Evolutionary conservation across 2,888 invertebrate species (phyloP), one percentile per base, ranked within the genome.

Genomic region (Drosophila niveifrons): DNA sequence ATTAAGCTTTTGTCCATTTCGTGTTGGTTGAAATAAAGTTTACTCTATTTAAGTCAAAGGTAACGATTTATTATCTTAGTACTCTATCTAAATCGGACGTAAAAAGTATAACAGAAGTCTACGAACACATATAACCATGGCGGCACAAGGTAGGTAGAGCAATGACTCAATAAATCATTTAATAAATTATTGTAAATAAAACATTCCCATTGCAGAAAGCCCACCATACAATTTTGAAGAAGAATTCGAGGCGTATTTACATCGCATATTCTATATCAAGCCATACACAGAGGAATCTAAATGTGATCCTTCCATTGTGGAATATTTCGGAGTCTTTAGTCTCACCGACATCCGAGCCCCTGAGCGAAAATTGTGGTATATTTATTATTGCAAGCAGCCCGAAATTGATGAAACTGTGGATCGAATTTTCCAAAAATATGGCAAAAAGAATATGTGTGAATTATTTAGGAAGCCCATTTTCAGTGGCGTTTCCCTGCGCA

Each of bases 391-490:
- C 10, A 70, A 55, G 3, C 75, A 87, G n/a, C 44, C 79, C 0
- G 81, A 84, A 8, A 55, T 83, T n/a, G 73, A 87, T 8, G 67
- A 72, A n/a, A 87, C 82, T 0, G 46, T 83, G 1, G 61, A 72
- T 0, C 69, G 71, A 0, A 73, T 83, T 17, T 82, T 70, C 44
- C 51, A 81, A 29, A 84, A 81, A 51, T 89, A 75, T 34, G 83
- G 87, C 1, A 89, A 89, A 28, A 84, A 81, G 65, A 87, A 83
- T 46, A 55, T 87, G 66, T 73, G 62, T 17, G 83, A 83, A 23
- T 56, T 83, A 41, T 87, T 87, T 31, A 71, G 84, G 2, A 84
- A 75, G 2, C 76, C 82, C 1, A 53, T 76, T 0, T 87, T 69
- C 15, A 81, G 85, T n/a, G 83, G 83, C 1, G 29, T 63, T 10